Evolutionary conservation across 2,113 vertebrate genomes (phyloP).

Genomic region (Cebus imitator): DNA sequence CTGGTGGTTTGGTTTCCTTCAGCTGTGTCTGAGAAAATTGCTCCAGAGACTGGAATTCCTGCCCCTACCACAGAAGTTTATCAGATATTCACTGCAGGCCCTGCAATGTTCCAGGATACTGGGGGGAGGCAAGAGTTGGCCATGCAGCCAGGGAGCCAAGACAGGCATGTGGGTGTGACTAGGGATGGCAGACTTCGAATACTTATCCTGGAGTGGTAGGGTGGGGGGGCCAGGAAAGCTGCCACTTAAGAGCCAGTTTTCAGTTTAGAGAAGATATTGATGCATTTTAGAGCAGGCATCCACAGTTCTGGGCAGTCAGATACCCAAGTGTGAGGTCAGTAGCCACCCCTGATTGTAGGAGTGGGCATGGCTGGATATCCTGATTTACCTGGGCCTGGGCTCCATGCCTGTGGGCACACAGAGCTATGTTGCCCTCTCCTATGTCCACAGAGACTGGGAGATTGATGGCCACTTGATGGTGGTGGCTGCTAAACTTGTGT

Average conservation of each 20-base stretch:
- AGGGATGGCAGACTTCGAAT: not conserved
- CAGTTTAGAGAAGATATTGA: not conserved
- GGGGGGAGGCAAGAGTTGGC: not conserved
- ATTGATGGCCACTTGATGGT: not conserved
- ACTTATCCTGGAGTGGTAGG: not conserved
- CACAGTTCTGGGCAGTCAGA: not conserved
- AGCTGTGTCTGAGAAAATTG: not conserved
- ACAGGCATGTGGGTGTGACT: not conserved
- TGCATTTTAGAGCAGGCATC: not conserved
- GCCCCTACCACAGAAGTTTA: not conserved
- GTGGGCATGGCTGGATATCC: not conserved
- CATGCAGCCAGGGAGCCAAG: not conserved
- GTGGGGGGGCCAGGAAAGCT: too few relatives aligned
- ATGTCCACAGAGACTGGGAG: not conserved
- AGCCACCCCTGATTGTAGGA: not conserved
- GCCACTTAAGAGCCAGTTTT: not conserved
- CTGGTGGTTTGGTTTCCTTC: not conserved
- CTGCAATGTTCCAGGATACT: not conserved
- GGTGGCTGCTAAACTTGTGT: not conserved
- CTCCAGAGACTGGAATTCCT: not conserved
- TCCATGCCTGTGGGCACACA: not conserved
- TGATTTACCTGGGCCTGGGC: not conserved
- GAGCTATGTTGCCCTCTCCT: not conserved
- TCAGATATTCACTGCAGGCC: not conserved
- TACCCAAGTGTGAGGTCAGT: not conserved